phyloP scores from a whole-genome alignment of 2,113 vertebrate genomes.

The Micronycteris hirsuta region DNA sequence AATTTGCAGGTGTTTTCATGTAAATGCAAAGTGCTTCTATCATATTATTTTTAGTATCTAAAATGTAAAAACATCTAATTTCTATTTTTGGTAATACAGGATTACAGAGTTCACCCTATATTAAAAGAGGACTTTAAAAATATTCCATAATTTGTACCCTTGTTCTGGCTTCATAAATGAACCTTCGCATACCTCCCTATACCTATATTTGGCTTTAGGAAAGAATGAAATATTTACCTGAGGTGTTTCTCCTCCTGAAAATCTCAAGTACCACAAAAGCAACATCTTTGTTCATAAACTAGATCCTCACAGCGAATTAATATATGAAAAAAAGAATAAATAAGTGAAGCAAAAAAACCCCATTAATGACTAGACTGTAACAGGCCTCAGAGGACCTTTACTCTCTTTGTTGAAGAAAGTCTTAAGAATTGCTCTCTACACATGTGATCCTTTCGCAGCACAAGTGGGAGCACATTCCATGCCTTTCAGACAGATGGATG shows the following conservation, averaged over 20 bases:
- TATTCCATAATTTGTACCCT: not conserved
- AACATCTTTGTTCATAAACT: not conserved
- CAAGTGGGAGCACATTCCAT: not conserved
- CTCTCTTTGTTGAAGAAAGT: not conserved
- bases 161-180: not conserved
- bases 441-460: not conserved
- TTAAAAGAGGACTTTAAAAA: not conserved
- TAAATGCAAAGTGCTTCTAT: not conserved
- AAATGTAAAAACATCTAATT: not conserved
- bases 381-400: not conserved
- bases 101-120: not conserved
- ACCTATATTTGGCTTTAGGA: not conserved
- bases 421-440: not conserved
- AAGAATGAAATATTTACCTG: not conserved
- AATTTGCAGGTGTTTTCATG: not conserved
- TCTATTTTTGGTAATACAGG: not conserved
- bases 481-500: slow-evolving; percentile 3
- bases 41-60: not conserved
- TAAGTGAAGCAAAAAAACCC: not conserved
- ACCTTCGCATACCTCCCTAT: not conserved
- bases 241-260: not conserved
- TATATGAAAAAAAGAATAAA: not conserved
- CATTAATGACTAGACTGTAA: not conserved
- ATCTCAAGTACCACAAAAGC: not conserved
- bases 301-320: not conserved